A percentile compares a stretch with the other conserved stretches of the same genome.
Evolutionary conservation across 1,140 invertebrate species (phyloP).

Genomic region (Sycobia sp.): DNA sequence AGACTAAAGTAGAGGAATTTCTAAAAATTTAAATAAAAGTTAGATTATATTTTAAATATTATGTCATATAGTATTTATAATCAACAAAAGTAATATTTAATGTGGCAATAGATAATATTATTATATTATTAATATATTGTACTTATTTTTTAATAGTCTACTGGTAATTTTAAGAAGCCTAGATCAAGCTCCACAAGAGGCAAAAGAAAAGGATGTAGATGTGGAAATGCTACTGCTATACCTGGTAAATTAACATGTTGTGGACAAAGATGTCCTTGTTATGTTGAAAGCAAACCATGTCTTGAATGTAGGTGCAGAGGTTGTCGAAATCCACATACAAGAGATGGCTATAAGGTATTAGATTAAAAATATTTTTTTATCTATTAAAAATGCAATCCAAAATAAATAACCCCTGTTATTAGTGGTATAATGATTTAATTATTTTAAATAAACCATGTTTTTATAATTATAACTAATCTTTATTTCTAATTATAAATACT

Average conservation of each 20-base stretch:
- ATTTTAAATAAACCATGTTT: no score
- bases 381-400: neutral
- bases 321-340: conserved; percentile 85
- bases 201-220: conserved; percentile 80
- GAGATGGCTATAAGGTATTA: conserved; percentile 77
- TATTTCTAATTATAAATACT: no score
- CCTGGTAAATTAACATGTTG: conserved; percentile 91
- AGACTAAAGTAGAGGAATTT: no score
- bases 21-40: no score
- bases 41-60: no score
- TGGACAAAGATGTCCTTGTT: conserved; percentile 91
- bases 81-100: no score
- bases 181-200: conserved; percentile 55
- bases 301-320: conserved; percentile 87
- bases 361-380: neutral
- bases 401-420: neutral
- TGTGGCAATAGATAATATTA: no score
- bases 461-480: no score
- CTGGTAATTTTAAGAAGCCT: conserved; percentile 58
- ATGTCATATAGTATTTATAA: no score
- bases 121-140: conserved; percentile 13
- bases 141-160: conserved; percentile 33
- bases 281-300: conserved; percentile 85
- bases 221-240: conserved; percentile 86
- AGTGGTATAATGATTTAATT: no score